These are phyloP conservation scores for Stratiolaelaps scimitus DNA, from an alignment of 1,140 invertebrate genomes.

Conservation along the genomic window DNA sequence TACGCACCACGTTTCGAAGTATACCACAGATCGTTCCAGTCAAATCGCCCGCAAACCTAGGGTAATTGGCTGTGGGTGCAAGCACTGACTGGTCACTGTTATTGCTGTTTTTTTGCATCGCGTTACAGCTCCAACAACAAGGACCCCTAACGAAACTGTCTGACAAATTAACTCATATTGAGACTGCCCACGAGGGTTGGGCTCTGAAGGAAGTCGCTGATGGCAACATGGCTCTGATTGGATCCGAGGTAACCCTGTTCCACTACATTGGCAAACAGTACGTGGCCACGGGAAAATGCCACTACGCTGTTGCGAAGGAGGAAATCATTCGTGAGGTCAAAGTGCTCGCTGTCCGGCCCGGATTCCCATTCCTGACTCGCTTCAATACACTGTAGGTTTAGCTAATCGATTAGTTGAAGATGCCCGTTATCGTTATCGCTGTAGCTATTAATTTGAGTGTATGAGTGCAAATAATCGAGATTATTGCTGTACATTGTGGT, in stretches of 20 bases:
- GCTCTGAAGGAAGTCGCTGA: slow-evolving; percentile 8
- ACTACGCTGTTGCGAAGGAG: slow-evolving; percentile 13
- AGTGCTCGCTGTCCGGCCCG: slow-evolving; percentile 6
- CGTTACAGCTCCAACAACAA: slow-evolving; percentile 23
- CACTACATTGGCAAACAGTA: slow-evolving; percentile 24
- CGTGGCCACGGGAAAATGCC: neutral
- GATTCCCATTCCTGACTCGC: slow-evolving; percentile 6
- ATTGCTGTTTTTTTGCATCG: neutral
- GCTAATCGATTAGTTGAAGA: slow-evolving; percentile 25
- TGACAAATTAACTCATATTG: neutral
- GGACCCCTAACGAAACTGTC: slow-evolving; percentile 1
- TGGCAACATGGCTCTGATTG: slow-evolving; percentile 15
- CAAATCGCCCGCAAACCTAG: no score
- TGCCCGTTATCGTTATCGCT: slow-evolving; percentile 27
- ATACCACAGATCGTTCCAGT: no score
- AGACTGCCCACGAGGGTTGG: slow-evolving; percentile 20
- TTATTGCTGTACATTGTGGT: slow-evolving; percentile 18
- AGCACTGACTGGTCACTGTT: neutral
- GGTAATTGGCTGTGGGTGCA: no score
- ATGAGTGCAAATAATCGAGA: no score
- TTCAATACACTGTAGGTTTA: slow-evolving; percentile 29
- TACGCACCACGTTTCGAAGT: no score
- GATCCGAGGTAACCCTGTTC: slow-evolving; percentile 21
- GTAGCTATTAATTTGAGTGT: slow-evolving; percentile 28
- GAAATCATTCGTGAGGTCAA: slow-evolving; percentile 15